Percentiles rank a stretch among this genome's conserved stretches.
Evolutionary conservation across 2,113 vertebrate genomes (phyloP).

Genomic region (Alectura lathami): DNA sequence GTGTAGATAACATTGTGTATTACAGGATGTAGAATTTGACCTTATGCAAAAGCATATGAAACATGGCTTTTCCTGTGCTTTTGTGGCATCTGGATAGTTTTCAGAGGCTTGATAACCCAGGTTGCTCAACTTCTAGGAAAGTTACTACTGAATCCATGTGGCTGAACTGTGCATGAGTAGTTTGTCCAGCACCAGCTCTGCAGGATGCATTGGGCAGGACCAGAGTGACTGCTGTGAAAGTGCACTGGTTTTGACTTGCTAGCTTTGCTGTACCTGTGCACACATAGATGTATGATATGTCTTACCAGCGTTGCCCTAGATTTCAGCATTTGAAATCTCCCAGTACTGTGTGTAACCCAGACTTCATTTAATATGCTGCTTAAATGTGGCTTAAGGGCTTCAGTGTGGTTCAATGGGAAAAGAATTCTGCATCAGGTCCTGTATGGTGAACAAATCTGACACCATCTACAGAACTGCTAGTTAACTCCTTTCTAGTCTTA

Average conservation of each 20-base stretch:
- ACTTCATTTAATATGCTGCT: neutral
- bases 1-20: neutral
- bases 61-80: neutral
- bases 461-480: neutral
- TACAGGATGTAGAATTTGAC: neutral
- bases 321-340: neutral
- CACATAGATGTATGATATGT: neutral
- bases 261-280: neutral
- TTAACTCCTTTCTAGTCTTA: neutral
- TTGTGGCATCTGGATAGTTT: neutral
- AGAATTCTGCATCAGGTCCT: neutral
- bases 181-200: neutral
- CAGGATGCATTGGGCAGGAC: neutral
- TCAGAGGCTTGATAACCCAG: neutral
- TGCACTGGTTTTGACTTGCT: neutral
- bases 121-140: neutral
- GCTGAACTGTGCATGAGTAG: neutral
- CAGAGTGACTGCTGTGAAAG: neutral
- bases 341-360: neutral
- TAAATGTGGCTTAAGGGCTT: neutral
- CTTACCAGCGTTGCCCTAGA: neutral
- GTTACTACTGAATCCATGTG: neutral
- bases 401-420: neutral
- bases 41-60: neutral
- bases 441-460: neutral